Evolutionary conservation across 1,140 invertebrate genomes (phyloP).

Genomic region (Berghia stephanieae): DNA sequence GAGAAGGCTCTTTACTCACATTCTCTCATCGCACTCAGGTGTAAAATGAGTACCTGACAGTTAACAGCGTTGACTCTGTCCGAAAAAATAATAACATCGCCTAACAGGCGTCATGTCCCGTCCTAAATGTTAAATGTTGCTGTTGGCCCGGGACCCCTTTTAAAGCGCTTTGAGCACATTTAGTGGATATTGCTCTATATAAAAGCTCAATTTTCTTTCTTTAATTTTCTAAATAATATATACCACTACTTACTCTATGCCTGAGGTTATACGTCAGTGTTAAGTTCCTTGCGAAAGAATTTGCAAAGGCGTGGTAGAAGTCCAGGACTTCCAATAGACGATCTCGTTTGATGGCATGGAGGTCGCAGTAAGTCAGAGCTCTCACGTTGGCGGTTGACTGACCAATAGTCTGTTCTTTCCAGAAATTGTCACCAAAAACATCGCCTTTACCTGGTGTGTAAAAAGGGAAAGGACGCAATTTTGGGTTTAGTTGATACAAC

Average conservation of each 20-base stretch:
- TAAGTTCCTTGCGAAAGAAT: constrained; percentile 97
- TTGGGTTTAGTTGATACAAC: neutral
- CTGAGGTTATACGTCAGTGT: constrained; percentile 98
- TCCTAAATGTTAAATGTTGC: no score
- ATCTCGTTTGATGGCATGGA: constrained; percentile 96
- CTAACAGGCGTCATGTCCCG: no score
- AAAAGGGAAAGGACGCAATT: neutral
- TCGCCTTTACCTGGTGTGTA: constrained; percentile 89
- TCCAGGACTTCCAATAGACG: constrained; percentile 93
- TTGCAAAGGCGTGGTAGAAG: constrained; percentile 99
- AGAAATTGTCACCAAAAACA: constrained; percentile 99
- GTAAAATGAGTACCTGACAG: no score
- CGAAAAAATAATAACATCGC: no score
- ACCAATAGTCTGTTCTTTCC: constrained; percentile 95
- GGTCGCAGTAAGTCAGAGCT: constrained; percentile 98
- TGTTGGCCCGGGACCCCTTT: no score
- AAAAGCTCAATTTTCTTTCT: no score
- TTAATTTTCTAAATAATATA: no score
- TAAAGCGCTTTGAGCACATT: no score
- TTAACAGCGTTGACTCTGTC: no score
- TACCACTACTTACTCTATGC: constrained; percentile 79
- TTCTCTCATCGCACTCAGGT: no score
- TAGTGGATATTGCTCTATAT: no score
- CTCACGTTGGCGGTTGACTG: constrained; percentile 99
- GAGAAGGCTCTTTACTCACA: no score